Evolutionary conservation across 1,140 invertebrate genomes (phyloP).

Genomic region (Neuroterus valhalla): DNA sequence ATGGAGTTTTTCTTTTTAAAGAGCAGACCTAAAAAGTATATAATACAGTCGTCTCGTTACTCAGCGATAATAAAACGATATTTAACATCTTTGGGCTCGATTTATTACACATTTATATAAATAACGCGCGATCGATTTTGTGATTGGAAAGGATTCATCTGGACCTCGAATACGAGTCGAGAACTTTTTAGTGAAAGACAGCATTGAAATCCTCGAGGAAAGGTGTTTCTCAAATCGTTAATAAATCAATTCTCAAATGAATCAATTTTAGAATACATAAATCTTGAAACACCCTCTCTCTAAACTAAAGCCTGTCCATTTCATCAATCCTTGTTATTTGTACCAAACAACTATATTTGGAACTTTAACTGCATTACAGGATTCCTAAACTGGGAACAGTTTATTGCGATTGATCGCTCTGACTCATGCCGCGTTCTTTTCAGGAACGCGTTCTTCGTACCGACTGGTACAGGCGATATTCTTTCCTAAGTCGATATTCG

Average conservation of each 20-base stretch:
- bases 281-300: not conserved
- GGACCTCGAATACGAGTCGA: not conserved
- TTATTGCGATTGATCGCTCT: not conserved
- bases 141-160: not conserved
- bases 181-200: slow-evolving; percentile 35
- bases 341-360: not conserved
- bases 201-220: slow-evolving; percentile 42
- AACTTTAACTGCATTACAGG: not conserved
- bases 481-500: slow-evolving; percentile 26
- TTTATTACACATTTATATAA: slow-evolving; percentile 75
- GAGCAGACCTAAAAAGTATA: slow-evolving; percentile 69
- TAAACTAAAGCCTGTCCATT: not conserved
- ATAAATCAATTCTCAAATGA: not conserved
- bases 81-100: slow-evolving; percentile 75
- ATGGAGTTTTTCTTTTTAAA: slow-evolving; percentile 57
- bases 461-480: not conserved
- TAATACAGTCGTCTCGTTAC: slow-evolving; percentile 69
- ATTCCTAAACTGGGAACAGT: not conserved
- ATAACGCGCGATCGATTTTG: slow-evolving; percentile 37
- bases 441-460: not conserved
- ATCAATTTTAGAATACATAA: not conserved
- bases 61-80: slow-evolving; percentile 65
- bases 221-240: slow-evolving; percentile 19
- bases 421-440: not conserved
- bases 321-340: slow-evolving; percentile 3